Evolutionary conservation across 2,888 invertebrate genomes (phyloP), one percentile per base, ranked within the genome.

Genomic region (Drosophila anceps): DNA sequence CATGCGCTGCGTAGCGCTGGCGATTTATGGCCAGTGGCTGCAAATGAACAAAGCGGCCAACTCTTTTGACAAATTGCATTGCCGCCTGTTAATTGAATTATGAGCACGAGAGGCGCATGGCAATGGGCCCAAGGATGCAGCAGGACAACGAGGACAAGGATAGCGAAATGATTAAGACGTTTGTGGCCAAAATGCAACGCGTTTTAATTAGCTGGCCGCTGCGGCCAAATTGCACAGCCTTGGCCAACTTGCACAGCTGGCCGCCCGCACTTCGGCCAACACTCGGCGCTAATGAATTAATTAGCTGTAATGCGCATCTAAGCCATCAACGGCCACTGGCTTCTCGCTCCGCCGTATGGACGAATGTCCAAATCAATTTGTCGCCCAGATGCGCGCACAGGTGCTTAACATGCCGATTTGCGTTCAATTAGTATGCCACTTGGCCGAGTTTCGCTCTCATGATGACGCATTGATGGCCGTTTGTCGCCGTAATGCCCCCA

Each of bases 31-130:
- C 72, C 70, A 69, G 29, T 70, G 84, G 70, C 85, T 85, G 90
- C 82, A 89, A 81, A 79, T 89, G 84, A 85, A 85, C 82, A 88
- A 88, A 79, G 82, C 73, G 69, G 54, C 62, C 65, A 81, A 73
- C 64, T 79, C 76, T 62, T 81, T 79, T 86, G 89, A 84, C 88
- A 88, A 84, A 84, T 88, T 86, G 76, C 89, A 78, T 83, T 69
- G 73, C 64, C 71, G 73, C 75, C 84, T 76, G 87, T 76, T 88
- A 83, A 88, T 88, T 86, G 81, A 84, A 83, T 75, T 78, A 76
- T 74, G 73, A 76, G 68, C 59, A 53, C 4, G 39, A 27, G 53
- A 10, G 29, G 18, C 10, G 24, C 9, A 1, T 43, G 9, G 44
- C 12, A 15, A n/a, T 29, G n/a, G 31, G 18, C 31, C 4, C 51